phyloP scores from a whole-genome alignment of 2,797 vertebrate species.

The Urosaurus nigricauda region DNA sequence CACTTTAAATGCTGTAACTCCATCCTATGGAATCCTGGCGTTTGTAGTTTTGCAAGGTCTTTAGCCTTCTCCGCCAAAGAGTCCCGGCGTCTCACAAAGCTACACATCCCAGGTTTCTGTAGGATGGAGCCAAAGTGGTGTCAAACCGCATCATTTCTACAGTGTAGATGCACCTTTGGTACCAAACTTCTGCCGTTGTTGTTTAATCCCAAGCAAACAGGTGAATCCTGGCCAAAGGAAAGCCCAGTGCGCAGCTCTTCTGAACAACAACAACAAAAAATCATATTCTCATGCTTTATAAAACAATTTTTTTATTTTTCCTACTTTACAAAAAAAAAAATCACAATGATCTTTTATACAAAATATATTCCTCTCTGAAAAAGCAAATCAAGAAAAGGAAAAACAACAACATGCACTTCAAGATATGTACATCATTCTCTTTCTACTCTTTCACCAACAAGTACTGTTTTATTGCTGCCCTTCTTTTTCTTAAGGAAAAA shows the following conservation, averaged over 20 bases:
- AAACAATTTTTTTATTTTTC: constrained; percentile 6
- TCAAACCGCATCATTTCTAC: no score
- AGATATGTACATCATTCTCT: neutral
- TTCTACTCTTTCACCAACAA: neutral
- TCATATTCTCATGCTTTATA: no score
- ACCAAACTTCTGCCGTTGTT: neutral
- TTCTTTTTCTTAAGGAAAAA: neutral
- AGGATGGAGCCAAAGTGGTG: no score
- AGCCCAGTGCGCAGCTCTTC: neutral
- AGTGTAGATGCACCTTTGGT: no score
- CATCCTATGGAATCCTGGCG: no score
- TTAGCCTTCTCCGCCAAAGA: no score
- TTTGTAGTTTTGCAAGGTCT: no score
- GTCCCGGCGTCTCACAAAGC: no score
- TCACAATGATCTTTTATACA: constrained; percentile 2
- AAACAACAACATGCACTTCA: neutral
- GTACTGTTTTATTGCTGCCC: neutral
- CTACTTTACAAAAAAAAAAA: constrained; percentile 12
- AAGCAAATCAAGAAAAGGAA: neutral
- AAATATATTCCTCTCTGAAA: neutral
- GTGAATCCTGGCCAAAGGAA: neutral
- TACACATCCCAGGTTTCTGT: no score
- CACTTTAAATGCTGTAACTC: no score
- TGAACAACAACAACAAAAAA: no score
- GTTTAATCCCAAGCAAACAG: neutral